Evolutionary conservation across 2,888 invertebrate genomes (phyloP).

Genomic region (Noctua janthe): DNA sequence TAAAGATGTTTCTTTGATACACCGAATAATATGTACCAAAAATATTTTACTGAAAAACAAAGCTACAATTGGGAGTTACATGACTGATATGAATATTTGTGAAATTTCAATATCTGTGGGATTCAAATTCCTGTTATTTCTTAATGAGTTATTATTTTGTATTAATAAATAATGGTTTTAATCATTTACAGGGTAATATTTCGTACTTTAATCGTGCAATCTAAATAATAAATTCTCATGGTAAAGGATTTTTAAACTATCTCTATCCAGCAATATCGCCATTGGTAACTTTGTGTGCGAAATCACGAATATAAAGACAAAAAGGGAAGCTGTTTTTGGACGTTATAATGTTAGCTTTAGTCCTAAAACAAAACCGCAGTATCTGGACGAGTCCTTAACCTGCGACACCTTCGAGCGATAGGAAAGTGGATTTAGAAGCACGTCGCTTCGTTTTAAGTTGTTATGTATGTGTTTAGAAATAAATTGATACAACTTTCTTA

Average conservation of each 20-base stretch:
- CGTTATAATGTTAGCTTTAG: background rate
- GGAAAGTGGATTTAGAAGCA: constrained; percentile 83
- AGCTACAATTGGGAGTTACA: background rate
- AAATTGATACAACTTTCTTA: constrained; percentile 73
- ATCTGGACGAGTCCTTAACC: constrained; percentile 65
- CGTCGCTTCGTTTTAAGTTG: constrained; percentile 79
- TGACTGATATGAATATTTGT: background rate
- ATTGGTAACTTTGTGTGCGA: background rate
- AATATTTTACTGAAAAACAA: background rate
- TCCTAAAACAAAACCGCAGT: constrained; percentile 12
- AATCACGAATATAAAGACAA: background rate
- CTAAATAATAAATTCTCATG: background rate
- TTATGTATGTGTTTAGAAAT: constrained; percentile 72
- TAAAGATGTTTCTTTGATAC: background rate
- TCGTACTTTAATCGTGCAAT: background rate
- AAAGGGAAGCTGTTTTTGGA: background rate
- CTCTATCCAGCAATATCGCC: background rate
- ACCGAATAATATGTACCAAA: background rate
- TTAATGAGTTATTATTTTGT: background rate
- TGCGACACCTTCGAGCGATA: constrained; percentile 75
- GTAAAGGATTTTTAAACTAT: background rate
- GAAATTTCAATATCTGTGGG: background rate
- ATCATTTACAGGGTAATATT: background rate
- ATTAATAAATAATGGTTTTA: background rate
- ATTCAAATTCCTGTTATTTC: background rate